Conservation (phyloP, 2,113 vertebrate species). For the Cichladusa arquata region DNA sequence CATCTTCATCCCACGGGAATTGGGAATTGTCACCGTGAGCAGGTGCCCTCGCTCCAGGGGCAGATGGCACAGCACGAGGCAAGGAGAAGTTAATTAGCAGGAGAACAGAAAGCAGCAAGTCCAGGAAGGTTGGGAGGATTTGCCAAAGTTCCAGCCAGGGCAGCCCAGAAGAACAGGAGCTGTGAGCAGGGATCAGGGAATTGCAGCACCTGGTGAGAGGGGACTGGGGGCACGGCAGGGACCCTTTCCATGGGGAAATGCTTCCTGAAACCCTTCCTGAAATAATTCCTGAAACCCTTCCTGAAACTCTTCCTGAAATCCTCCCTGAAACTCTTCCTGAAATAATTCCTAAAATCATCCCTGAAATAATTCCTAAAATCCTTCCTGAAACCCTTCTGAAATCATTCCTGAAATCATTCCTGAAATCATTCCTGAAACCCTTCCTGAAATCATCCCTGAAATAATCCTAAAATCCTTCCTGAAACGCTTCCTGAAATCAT, state of each 20-base stretch:
- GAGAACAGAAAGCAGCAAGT: not conserved
- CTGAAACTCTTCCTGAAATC: not conserved
- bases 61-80: conserved; percentile 1
- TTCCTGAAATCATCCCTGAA: not conserved
- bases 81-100: conserved; percentile 40
- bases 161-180: rapidly evolving
- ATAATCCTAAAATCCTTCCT: not conserved
- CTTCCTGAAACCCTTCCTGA: not conserved
- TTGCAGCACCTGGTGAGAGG: too few species aligned
- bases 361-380: not conserved
- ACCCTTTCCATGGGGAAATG: not conserved
- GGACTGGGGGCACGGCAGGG: not conserved
- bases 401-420: not conserved
- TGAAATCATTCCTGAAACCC: not conserved
- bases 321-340: not conserved
- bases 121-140: not conserved
- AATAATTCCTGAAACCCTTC: not conserved
- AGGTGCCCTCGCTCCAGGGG: not conserved
- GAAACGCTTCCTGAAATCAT: not conserved
- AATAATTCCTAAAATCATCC: not conserved
- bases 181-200: rapidly evolving
- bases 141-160: not conserved
- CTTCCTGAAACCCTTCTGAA: not conserved
- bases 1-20: conserved; percentile 55
- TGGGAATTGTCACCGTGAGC: not conserved